phyloP scores from a whole-genome alignment of 2,113 vertebrate species.

The Perognathus longimembris region DNA sequence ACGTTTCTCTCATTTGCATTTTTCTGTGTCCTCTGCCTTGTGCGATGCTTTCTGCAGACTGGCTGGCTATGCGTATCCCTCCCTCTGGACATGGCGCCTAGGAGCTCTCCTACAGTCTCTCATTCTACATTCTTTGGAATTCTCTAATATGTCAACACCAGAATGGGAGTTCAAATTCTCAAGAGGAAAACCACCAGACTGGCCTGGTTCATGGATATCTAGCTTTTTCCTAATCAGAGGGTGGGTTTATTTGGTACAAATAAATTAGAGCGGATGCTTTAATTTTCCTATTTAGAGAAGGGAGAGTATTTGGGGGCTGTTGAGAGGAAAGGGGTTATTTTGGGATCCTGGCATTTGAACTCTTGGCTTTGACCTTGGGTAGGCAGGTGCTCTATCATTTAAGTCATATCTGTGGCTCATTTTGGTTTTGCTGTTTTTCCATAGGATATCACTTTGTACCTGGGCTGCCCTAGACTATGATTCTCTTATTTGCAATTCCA shows the following conservation, averaged over 20 bases:
- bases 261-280: neutral
- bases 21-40: neutral
- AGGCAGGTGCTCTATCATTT: no score
- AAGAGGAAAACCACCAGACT: constrained; percentile 14
- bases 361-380: no score
- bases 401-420: no score
- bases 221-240: neutral
- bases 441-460: no score
- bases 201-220: neutral
- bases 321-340: no score
- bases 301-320: neutral
- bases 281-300: neutral
- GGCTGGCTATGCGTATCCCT: rapidly evolving
- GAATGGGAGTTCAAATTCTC: neutral
- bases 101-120: no score
- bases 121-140: no score
- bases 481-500: no score
- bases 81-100: rapidly evolving
- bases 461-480: no score
- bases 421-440: no score
- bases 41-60: neutral
- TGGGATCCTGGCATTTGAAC: no score
- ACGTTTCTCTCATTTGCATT: neutral
- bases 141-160: neutral
- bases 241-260: neutral